A percentile compares a stretch with the other conserved stretches of the same genome.
phyloP scores from a whole-genome alignment of 2,888 invertebrate genomes.

The Pterostichus madidus region DNA sequence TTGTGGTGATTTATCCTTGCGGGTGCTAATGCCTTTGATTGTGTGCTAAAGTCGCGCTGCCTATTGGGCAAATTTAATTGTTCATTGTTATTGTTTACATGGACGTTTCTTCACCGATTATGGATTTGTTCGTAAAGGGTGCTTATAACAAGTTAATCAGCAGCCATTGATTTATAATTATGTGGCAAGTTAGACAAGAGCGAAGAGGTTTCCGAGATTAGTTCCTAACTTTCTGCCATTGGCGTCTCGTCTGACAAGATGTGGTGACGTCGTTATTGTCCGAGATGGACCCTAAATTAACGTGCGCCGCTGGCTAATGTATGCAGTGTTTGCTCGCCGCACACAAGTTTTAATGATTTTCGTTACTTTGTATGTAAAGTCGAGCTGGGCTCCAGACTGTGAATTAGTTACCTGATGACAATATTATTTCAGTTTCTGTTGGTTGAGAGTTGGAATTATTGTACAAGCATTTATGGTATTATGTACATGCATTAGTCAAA shows the following conservation, averaged over 20 bases:
- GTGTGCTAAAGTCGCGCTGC: slow-evolving; percentile 35
- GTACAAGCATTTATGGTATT: slow-evolving; percentile 36
- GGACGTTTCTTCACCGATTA: slow-evolving; percentile 13
- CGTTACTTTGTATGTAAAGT: slow-evolving; percentile 57
- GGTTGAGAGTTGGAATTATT: background rate
- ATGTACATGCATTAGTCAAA: slow-evolving; percentile 50
- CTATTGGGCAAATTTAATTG: slow-evolving; percentile 46
- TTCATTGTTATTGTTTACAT: slow-evolving; percentile 45
- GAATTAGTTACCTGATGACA: slow-evolving; percentile 48
- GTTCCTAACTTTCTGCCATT: too few relatives aligned
- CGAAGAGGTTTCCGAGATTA: background rate
- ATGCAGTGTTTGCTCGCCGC: slow-evolving; percentile 36
- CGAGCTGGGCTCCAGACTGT: background rate
- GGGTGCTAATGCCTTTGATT: slow-evolving; percentile 46
- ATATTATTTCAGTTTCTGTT: slow-evolving; percentile 27
- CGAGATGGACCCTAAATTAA: background rate
- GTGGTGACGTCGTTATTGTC: slow-evolving; percentile 22
- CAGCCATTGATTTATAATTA: slow-evolving; percentile 9
- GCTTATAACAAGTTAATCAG: background rate
- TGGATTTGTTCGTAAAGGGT: background rate
- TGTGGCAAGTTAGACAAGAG: slow-evolving; percentile 1
- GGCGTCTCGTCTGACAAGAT: background rate
- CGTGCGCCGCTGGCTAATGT: slow-evolving; percentile 34
- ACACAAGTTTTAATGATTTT: slow-evolving; percentile 58
- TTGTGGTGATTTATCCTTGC: slow-evolving; percentile 44